Evolutionary conservation across 2,797 vertebrate species (phyloP), one percentile per base, ranked within the genome.

Genomic region (Adrianichthys oophorus): DNA sequence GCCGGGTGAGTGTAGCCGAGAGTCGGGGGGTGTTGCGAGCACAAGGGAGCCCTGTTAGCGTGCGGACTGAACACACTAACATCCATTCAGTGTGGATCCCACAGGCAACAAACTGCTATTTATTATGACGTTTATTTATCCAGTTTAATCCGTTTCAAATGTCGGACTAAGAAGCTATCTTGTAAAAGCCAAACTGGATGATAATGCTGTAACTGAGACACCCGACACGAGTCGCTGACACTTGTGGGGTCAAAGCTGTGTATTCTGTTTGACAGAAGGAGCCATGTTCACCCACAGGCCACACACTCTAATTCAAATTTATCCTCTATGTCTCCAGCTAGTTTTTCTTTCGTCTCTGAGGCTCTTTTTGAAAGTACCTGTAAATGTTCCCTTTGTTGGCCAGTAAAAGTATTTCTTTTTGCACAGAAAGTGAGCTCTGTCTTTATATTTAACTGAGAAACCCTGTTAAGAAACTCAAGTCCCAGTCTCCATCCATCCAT

Each of bases 241-340:
- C 68, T 42, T 68, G 69, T 81, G 76, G 70, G 83, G 79, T 71
- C 56, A 82, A 63, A 67, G 62, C 62, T 21, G 48, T 50, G 42
- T 16, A 7, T 69, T 70, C 46, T 72, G 13, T 1, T 0, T 37
- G 32, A 12, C 8, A 32, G 29, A 0, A 45, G 55, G 60, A 52
- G 52, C 50, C 0, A 24, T 49, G 41, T 61, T 54, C 52, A 21
- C 40, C 76, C 74, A 15, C 60, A 78, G 83, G 56, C 83, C 80
- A 84, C 84, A 86, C 85, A 79, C 84, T 79, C 74, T 23, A 73
- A 51, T 72, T 72, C 78, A 71, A 72, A 76, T 81, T 80, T 78
- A 82, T 59, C 73, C 67, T 61, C 43, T 49, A 32, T 62, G 78
- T 83, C 78, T 86, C 69, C 68, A 52, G 59, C 56, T 58, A 69